Base-by-base conservation (phyloP, 1,140 invertebrate species). In the Drosophila parvula region DNA sequence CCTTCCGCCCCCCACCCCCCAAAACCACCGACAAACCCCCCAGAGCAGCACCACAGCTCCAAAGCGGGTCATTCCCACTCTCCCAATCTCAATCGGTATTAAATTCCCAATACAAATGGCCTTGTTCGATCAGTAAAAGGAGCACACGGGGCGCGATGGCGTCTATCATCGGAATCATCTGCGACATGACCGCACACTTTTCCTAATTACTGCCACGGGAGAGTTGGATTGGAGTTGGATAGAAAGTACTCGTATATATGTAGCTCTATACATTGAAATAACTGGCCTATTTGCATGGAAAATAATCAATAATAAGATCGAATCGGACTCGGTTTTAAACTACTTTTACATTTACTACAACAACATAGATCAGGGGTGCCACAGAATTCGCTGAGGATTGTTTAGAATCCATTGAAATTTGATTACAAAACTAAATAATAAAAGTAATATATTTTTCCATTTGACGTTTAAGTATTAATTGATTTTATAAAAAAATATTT, bases 91-190 rank as follows among this genome's bases (percentile, higher is more conserved):
- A 28, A 65, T n/a, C 22, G 16, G 14, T 16, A 32, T 53, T 55
- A n/a, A 27, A 5, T 32, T 43, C 14, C 28, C 38, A 10, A 65
- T 27, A n/a, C 36, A 41, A 18, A 18, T 50, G 62, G 62, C 65
- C 65, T 67, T 41, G 61, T 53, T 69, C 32, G 38, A 53, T 67
- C 47, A 38, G 36, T 51, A 51, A 68, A 68, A 51, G 65, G 65
- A 43, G 32, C 64, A 43, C 65, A n/a, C n/a, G n/a, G n/a, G 36
- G 11, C 22, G 11, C 22, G 11, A 16, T 36, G 61, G n/a, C 12
- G 18, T 2, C 51, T 55, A 55, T 55, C 43, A 69, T 53, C 38
- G 30, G 28, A 22, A 44, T 30, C 45, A 67, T 65, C 61, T 65
- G 30, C 30, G 28, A 69, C 65, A 69, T 67, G 45, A 47, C 22